Percentiles rank a stretch among this genome's conserved stretches.
Conservation (phyloP, 2,113 vertebrate genomes). For the Tupaia chinensis region DNA sequence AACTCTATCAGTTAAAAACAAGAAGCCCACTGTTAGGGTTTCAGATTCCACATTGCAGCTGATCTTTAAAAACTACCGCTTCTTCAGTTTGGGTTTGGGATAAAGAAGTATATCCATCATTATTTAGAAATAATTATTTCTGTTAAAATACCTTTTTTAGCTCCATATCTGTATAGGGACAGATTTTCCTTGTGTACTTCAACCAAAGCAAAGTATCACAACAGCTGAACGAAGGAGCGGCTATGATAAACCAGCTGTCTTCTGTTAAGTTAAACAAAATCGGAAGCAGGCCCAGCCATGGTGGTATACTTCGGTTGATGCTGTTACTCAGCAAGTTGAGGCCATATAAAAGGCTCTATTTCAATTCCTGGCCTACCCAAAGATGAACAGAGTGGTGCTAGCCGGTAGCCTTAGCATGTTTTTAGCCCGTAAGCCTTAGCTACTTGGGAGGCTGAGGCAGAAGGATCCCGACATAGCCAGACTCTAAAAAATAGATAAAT, state of each 20-base stretch:
- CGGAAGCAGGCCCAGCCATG: background rate
- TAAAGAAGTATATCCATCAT: slow-evolving; percentile 34
- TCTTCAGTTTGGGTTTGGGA: slow-evolving; percentile 7
- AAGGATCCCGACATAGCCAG: too few relatives aligned
- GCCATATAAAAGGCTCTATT: too few relatives aligned
- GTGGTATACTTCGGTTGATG: too few relatives aligned
- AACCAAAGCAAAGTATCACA: slow-evolving; percentile 1
- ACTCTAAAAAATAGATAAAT: too few relatives aligned
- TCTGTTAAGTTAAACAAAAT: background rate
- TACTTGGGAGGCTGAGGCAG: too few relatives aligned
- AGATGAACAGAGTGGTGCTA: too few relatives aligned
- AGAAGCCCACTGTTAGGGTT: background rate
- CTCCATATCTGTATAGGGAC: background rate
- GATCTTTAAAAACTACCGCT: slow-evolving; percentile 42
- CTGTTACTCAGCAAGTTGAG: too few relatives aligned
- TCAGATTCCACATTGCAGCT: background rate
- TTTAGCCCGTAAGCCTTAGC: too few relatives aligned
- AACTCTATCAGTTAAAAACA: background rate
- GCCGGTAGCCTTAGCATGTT: too few relatives aligned
- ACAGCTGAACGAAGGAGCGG: background rate
- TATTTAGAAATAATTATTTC: slow-evolving; percentile 29
- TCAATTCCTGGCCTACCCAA: too few relatives aligned
- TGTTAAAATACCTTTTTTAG: slow-evolving; percentile 47
- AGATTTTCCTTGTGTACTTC: slow-evolving; percentile 31
- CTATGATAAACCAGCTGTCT: background rate